Percentiles rank a stretch among this genome's conserved stretches.
Conservation (phyloP, 2,113 vertebrate species). For the Myiozetetes cayanensis region DNA sequence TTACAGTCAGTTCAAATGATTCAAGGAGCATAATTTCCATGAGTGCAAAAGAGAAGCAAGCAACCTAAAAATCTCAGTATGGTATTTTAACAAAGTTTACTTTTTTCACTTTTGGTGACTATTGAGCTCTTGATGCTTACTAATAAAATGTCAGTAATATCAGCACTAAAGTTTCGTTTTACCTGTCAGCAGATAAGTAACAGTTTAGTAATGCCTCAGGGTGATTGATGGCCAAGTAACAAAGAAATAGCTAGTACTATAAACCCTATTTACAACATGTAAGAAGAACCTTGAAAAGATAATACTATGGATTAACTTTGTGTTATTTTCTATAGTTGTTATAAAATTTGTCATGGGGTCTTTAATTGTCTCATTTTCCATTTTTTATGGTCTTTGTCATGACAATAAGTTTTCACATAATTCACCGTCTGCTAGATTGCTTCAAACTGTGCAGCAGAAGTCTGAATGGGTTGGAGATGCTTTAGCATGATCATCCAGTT, state of each 20-base stretch:
- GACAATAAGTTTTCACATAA: conserved; percentile 63
- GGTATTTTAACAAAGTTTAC: conserved; percentile 17
- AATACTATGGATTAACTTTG: conserved; percentile 58
- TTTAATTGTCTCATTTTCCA: conserved; percentile 62
- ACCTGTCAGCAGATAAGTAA: conserved; percentile 55
- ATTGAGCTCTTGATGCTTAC: conserved; percentile 38
- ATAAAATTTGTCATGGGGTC: conserved; percentile 52
- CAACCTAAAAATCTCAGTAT: neutral
- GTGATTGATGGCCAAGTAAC: conserved; percentile 20
- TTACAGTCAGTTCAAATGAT: neutral
- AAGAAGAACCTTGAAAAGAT: conserved; percentile 53
- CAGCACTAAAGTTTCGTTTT: conserved; percentile 43
- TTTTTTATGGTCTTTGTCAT: conserved; percentile 63
- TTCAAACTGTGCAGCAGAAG: neutral
- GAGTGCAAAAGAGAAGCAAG: neutral
- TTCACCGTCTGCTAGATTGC: neutral
- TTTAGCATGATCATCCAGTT: neutral
- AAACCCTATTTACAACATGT: conserved; percentile 57
- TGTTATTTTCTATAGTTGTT: conserved; percentile 64
- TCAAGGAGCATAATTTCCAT: neutral
- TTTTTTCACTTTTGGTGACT: neutral
- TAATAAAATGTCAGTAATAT: conserved; percentile 53
- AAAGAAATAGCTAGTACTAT: conserved; percentile 53
- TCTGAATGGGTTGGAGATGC: neutral
- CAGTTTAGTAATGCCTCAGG: conserved; percentile 43